Evolutionary conservation across 2,113 vertebrate genomes (phyloP).

Genomic region (Oryzias curvinotus): DNA sequence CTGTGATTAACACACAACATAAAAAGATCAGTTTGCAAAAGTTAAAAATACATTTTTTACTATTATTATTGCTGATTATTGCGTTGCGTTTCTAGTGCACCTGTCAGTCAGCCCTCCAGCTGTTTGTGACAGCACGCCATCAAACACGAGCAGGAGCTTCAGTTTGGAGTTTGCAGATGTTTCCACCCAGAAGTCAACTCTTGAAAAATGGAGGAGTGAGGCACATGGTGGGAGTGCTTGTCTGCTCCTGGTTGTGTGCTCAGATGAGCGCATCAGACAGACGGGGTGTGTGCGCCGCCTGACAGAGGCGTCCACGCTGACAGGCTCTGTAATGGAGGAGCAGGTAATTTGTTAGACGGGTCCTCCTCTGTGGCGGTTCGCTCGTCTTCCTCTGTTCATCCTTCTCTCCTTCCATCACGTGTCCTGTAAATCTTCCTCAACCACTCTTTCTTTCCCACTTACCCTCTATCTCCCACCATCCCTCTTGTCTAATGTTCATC

Average conservation of each 20-base stretch:
- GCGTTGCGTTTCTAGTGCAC: not conserved
- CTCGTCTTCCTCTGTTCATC: constrained; percentile 63
- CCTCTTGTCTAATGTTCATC: constrained; percentile 39
- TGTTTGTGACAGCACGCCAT: constrained; percentile 67
- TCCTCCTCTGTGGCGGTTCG: constrained; percentile 76
- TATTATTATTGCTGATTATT: too few species aligned
- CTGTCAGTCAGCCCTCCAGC: constrained; percentile 32
- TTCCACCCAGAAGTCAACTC: constrained; percentile 32
- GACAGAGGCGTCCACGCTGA: constrained; percentile 78
- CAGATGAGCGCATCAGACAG: constrained; percentile 19
- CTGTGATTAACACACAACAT: too few species aligned
- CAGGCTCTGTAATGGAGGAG: constrained; percentile 80
- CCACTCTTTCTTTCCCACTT: constrained; percentile 50
- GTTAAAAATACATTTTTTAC: too few species aligned
- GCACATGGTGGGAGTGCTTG: constrained; percentile 9
- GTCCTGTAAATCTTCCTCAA: constrained; percentile 61
- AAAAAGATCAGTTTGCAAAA: too few species aligned
- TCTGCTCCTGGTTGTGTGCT: constrained; percentile 12
- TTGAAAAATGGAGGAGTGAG: constrained; percentile 4
- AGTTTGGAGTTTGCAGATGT: constrained; percentile 46
- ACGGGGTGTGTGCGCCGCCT: constrained; percentile 76
- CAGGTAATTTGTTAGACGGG: constrained; percentile 80
- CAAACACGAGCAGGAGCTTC: constrained; percentile 68
- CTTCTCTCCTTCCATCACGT: constrained; percentile 37
- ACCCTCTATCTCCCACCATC: constrained; percentile 43